Evolutionary conservation across 2,888 invertebrate genomes (phyloP).

Genomic region (Eupeodes latifasciatus): DNA sequence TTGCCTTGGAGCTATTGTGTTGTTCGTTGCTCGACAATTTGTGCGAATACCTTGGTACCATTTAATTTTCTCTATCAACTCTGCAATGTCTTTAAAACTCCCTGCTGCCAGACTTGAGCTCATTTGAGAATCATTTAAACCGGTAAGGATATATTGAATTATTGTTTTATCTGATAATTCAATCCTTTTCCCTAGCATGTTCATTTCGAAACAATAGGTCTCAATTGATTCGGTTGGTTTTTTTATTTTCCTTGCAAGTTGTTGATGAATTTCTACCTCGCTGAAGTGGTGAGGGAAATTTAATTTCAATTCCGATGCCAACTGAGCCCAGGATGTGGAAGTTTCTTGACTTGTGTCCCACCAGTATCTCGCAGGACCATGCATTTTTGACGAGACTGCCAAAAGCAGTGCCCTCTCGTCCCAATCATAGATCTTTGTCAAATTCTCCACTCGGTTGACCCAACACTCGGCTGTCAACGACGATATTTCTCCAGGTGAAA

Average conservation of each 20-base stretch:
- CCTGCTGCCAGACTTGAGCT: conserved; percentile 3
- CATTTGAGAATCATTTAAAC: neutral
- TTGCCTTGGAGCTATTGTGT: too few species aligned
- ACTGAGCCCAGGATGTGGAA: neutral
- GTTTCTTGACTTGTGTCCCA: conserved; percentile 16
- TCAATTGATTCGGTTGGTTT: conserved; percentile 20
- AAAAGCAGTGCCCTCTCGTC: conserved; percentile 32
- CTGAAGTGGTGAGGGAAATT: neutral
- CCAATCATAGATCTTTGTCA: conserved; percentile 40
- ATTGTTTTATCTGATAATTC: neutral
- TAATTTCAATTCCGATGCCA: neutral
- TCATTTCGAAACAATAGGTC: conserved; percentile 26
- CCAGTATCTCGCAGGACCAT: conserved; percentile 24
- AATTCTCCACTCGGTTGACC: conserved; percentile 22
- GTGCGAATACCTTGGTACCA: too few species aligned
- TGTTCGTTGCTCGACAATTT: too few species aligned
- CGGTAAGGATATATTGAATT: neutral
- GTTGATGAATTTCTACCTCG: neutral
- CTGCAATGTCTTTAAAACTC: neutral
- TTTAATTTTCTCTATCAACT: neutral
- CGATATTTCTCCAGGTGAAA: conserved; percentile 17
- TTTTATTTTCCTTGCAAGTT: neutral
- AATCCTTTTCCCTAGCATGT: conserved; percentile 34
- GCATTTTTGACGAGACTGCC: conserved; percentile 29
- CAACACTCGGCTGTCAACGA: conserved; percentile 36